These are phyloP conservation scores for Formicarius rufipectus DNA, from an alignment of 2,113 vertebrate species.

Conservation along the genomic window DNA sequence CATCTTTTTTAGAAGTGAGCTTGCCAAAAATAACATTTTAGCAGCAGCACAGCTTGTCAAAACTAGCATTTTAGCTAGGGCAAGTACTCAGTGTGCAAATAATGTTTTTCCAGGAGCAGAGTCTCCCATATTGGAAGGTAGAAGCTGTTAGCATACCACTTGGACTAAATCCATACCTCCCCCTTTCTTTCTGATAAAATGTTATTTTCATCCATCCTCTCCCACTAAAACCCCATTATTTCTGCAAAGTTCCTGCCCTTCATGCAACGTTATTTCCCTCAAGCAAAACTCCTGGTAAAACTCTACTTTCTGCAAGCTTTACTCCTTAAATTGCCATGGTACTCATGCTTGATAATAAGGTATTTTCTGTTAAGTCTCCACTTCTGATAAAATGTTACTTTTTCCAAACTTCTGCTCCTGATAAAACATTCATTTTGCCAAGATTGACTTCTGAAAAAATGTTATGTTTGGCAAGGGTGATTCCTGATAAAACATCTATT, in stretches of 20 bases:
- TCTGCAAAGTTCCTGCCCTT: constrained; percentile 47
- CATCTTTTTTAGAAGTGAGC: not conserved
- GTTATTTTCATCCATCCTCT: constrained; percentile 34
- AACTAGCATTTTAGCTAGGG: constrained; percentile 53
- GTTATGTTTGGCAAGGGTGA: constrained; percentile 46
- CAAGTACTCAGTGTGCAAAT: constrained; percentile 54
- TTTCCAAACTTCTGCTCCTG: constrained; percentile 39
- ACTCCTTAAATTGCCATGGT: constrained; percentile 7
- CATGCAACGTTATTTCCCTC: constrained; percentile 31
- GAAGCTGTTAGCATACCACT: constrained; percentile 57
- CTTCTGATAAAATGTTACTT: constrained; percentile 55
- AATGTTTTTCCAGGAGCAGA: constrained; percentile 63
- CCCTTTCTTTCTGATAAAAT: constrained; percentile 36
- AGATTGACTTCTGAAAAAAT: constrained; percentile 59
- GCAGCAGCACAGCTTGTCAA: constrained; percentile 71
- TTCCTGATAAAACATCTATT: constrained; percentile 35
- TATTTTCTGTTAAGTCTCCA: constrained; percentile 43
- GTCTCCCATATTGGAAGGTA: constrained; percentile 31
- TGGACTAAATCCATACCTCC: constrained; percentile 36
- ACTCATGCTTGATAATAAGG: constrained; percentile 49
- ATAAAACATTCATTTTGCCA: constrained; percentile 62
- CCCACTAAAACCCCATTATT: constrained; percentile 49
- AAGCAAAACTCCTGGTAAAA: constrained; percentile 38
- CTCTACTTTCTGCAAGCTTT: constrained; percentile 38
- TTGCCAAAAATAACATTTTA: constrained; percentile 76